Base-by-base conservation (phyloP, 2,113 vertebrate genomes). In the Todiramphus saurophagus region DNA sequence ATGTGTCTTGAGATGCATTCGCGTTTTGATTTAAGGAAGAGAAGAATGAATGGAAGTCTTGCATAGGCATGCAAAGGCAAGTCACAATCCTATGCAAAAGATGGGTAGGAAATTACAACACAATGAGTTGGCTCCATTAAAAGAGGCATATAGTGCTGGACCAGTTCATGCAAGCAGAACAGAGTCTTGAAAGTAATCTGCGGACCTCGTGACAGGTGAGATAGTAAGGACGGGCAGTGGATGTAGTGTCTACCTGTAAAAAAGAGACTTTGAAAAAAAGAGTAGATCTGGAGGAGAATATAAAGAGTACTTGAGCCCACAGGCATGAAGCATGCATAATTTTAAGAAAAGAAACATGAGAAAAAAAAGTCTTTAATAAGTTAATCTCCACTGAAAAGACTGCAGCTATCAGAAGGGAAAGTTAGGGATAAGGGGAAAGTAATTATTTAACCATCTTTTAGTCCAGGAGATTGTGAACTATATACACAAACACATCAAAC, bases 361-460 rank as follows among this genome's bases (percentile, higher is more conserved):
- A 30, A 37, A 41, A 63, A 87, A 87, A 87, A 16, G 21, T 7
- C 12, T 33, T 33, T 81, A 43, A 19, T 23, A 55, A 33, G 4
- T 56, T 24, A 68, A 82, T 41, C 51, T 3, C 6, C 23, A 56
- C 5, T 51, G 70, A 87, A 28, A 66, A 46, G 37, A n/a, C n/a
- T 86, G 9, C 8, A 86, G 6, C 3, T 8, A 78, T 7, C 24
- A 72, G n/a, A 67, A 89, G 4, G 3, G 24, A 58, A 78, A 69
- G 5, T 12, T 39, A 44, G 12, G 13, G 30, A 30, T 4, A 13
- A 46, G 2, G 6, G 1, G 2, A 7, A 44, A 4, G 4, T 16
- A 3, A 19, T 68, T 55, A 37, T 53, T 74, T 43, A 43, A 5
- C 7, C 11, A 7, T 25, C 56, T 83, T 73, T 68, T 33, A 76